Conservation (phyloP, 1,140 invertebrate genomes). For the Drosophila novamexicana region DNA sequence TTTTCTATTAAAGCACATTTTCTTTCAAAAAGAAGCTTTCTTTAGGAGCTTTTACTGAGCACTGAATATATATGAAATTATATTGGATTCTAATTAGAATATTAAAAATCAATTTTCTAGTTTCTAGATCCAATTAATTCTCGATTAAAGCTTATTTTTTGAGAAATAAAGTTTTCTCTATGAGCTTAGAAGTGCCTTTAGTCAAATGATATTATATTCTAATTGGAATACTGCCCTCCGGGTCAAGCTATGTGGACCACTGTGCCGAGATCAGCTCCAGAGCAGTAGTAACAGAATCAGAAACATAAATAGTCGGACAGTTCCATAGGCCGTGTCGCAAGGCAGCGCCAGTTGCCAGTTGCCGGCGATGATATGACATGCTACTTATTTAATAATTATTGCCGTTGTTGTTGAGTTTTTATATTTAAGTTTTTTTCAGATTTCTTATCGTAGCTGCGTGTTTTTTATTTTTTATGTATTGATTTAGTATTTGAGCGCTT, state of each 20-base stretch:
- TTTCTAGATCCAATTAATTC: too few species aligned
- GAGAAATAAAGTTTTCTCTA: too few species aligned
- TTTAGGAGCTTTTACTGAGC: too few species aligned
- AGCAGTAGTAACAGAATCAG: not conserved
- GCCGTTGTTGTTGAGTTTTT: constrained; percentile 59
- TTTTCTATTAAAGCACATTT: too few species aligned
- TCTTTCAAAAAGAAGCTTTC: too few species aligned
- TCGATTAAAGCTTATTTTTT: too few species aligned
- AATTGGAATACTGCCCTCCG: constrained; percentile 1
- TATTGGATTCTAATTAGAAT: constrained; percentile 13
- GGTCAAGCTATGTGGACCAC: constrained; percentile 35
- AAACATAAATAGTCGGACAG: constrained; percentile 30
- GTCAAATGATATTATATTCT: constrained; percentile 11
- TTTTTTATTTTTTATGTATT: constrained; percentile 75
- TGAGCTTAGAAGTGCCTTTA: too few species aligned
- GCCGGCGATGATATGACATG: constrained; percentile 65
- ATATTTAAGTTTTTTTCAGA: constrained; percentile 80
- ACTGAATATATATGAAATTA: not conserved
- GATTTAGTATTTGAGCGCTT: constrained; percentile 83
- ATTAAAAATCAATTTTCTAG: not conserved
- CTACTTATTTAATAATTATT: constrained; percentile 78
- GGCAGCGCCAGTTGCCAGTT: constrained; percentile 20
- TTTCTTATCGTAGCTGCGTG: constrained; percentile 74
- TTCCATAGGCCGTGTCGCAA: constrained; percentile 53
- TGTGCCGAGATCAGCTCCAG: constrained; percentile 26